Base-by-base conservation (phyloP, 2,888 invertebrate genomes). In the Sphaeridia pumilis region DNA sequence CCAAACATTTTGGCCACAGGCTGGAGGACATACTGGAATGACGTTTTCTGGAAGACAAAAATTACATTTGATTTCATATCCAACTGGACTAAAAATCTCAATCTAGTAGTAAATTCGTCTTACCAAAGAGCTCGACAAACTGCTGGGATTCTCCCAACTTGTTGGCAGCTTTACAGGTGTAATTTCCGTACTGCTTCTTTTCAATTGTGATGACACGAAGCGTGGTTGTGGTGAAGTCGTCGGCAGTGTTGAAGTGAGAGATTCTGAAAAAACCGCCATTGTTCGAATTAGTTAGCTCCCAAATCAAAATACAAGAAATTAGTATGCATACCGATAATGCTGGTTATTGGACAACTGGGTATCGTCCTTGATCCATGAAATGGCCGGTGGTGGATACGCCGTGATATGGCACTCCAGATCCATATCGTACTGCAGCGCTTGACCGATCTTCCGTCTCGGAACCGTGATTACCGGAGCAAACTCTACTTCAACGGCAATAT, bases 371-470 rank as follows among this genome's bases (percentile, higher is more conserved):
- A 86, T 74, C 94, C 94, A 94, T 1, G 81, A 78, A 59, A 94
- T 88, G 1, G 87, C 87, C 0, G 94, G 93, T 2, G 88, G 88
- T 0, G 94, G 94, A 71, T 90, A 92, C 0, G 93, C 93, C 69
- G 89, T 89, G 14, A 92, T 85, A 70, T 90, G 90, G 67, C 94
- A 94, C 67, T 93, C 92, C 58, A 94, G 70, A 67, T 92, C 88
- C 83, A 92, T 90, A 66, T 93, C 89, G 67, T 89, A 92, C 69
- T 90, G 90, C 10, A 92, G 72, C 0, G 92, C 92, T 76, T 87
- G 81, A 12, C 88, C 88, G 27, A 89, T 72, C 22, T 89, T 76
- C 0, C 89, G 89, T 21, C 85, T 74, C 0, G 87, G 87, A 12
- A 86, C 86, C 0, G 83, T 81, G 43, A 92, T 84, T 0, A 88